These are phyloP conservation scores for Pogonocichla stellata DNA, from an alignment of 2,113 vertebrate genomes.

Conservation along the genomic window DNA sequence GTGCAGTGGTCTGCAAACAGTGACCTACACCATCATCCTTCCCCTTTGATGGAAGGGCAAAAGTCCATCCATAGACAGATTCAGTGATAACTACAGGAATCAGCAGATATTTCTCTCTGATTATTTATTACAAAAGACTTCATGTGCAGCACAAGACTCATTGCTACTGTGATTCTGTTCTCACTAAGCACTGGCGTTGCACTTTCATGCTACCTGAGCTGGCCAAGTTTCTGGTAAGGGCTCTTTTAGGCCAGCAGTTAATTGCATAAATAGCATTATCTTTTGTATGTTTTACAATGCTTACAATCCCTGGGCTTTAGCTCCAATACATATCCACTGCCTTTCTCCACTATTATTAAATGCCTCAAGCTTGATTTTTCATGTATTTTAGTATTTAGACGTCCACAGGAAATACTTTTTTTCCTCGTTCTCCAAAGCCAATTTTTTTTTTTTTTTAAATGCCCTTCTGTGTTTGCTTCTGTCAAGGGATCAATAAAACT, in stretches of 20 bases:
- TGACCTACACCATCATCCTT: not conserved
- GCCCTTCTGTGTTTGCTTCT: not conserved
- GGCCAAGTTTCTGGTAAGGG: not conserved
- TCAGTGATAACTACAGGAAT: not conserved
- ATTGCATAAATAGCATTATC: not conserved
- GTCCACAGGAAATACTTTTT: not conserved
- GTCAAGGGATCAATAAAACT: conserved; percentile 2
- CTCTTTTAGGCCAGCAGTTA: not conserved
- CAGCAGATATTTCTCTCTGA: not conserved
- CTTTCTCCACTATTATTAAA: not conserved
- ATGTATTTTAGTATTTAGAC: not conserved
- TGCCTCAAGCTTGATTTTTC: not conserved
- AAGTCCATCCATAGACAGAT: not conserved
- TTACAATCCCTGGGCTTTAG: not conserved
- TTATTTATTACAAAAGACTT: not conserved
- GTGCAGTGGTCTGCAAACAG: not conserved
- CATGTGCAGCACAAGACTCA: not conserved
- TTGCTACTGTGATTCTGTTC: not conserved
- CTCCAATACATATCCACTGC: not conserved
- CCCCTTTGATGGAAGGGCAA: not conserved
- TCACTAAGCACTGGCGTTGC: not conserved
- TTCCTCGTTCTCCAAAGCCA: not conserved
- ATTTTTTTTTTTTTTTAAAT: not conserved
- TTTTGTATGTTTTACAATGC: not conserved
- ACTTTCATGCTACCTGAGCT: not conserved